A percentile compares a stretch with the other conserved stretches of the same genome.
Conservation (phyloP, 2,888 invertebrate species). For the Netelia melanura region DNA sequence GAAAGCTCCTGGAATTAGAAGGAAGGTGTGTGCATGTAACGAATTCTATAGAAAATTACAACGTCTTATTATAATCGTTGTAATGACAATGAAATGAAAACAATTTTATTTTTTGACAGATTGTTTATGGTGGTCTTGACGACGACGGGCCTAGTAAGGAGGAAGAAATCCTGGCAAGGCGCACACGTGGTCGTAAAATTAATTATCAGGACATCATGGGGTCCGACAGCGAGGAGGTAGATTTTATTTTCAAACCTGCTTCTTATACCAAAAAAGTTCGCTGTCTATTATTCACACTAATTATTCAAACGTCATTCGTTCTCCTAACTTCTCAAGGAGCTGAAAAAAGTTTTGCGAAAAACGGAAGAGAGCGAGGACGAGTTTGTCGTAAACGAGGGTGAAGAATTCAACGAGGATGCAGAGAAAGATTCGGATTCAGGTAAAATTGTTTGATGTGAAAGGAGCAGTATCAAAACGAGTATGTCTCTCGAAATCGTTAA, state of each 20-base stretch:
- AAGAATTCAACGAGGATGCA: slow-evolving; percentile 84
- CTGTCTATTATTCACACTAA: slow-evolving; percentile 36
- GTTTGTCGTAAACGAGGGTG: slow-evolving; percentile 85
- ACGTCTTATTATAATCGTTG: slow-evolving; percentile 31
- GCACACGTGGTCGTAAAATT: slow-evolving; percentile 91
- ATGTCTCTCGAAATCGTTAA: not conserved
- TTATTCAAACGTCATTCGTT: slow-evolving; percentile 38
- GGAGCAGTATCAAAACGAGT: not conserved
- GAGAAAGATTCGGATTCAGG: slow-evolving; percentile 84
- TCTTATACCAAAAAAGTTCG: not conserved
- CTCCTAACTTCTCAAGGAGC: slow-evolving; percentile 80
- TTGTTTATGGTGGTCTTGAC: slow-evolving; percentile 84
- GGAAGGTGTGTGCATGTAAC: slow-evolving; percentile 68
- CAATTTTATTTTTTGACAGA: slow-evolving; percentile 71
- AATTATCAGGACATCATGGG: slow-evolving; percentile 92
- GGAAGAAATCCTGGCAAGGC: slow-evolving; percentile 88
- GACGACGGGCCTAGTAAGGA: slow-evolving; percentile 83
- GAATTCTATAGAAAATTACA: slow-evolving; percentile 46
- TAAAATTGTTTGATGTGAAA: slow-evolving; percentile 64
- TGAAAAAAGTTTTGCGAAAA: slow-evolving; percentile 84
- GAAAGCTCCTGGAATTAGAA: slow-evolving; percentile 69
- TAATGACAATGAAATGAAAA: slow-evolving; percentile 33
- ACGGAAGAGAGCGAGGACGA: slow-evolving; percentile 86
- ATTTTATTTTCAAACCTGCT: slow-evolving; percentile 70
- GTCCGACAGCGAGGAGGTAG: slow-evolving; percentile 91